Evolutionary conservation across 2,113 vertebrate genomes (phyloP).

Genomic region (Jaculus jaculus): DNA sequence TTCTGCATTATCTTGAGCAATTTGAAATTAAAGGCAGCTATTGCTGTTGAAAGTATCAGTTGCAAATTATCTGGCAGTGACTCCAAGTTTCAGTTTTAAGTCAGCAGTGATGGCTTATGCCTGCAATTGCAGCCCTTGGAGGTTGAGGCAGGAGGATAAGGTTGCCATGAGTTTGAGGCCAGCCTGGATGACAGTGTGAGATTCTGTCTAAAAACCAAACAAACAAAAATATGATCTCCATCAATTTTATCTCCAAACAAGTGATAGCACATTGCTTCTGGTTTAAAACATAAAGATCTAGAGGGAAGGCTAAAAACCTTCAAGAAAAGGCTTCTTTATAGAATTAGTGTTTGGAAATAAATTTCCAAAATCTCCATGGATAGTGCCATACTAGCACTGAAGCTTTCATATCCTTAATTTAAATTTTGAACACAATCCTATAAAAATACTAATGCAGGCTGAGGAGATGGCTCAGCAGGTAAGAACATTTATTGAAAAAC

Average conservation of each 20-base stretch:
- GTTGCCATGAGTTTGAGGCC: not conserved
- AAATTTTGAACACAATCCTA: constrained; percentile 4
- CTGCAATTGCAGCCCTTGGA: not conserved
- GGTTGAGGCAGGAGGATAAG: not conserved
- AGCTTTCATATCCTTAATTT: not conserved
- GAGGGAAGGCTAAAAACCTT: not conserved
- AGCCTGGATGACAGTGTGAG: not conserved
- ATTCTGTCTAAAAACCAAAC: not conserved
- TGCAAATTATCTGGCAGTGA: constrained; percentile 50
- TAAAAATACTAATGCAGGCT: not conserved
- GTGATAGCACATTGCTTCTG: not conserved
- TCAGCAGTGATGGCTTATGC: not conserved
- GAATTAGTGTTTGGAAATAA: not conserved
- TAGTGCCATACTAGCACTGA: not conserved
- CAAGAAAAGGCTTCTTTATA: not conserved
- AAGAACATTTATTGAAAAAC: too few relatives aligned
- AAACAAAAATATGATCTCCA: not conserved
- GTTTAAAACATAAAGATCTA: constrained; percentile 16
- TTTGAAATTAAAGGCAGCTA: constrained; percentile 57
- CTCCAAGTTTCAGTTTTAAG: constrained; percentile 37
- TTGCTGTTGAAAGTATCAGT: constrained; percentile 32
- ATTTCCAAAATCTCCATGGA: not conserved
- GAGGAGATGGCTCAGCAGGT: too few relatives aligned
- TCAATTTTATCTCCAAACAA: constrained; percentile 25
- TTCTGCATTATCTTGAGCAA: not conserved